Evolutionary conservation across 2,113 vertebrate species (phyloP), one percentile per base, ranked within the genome.

Genomic region (Nestor notabilis): DNA sequence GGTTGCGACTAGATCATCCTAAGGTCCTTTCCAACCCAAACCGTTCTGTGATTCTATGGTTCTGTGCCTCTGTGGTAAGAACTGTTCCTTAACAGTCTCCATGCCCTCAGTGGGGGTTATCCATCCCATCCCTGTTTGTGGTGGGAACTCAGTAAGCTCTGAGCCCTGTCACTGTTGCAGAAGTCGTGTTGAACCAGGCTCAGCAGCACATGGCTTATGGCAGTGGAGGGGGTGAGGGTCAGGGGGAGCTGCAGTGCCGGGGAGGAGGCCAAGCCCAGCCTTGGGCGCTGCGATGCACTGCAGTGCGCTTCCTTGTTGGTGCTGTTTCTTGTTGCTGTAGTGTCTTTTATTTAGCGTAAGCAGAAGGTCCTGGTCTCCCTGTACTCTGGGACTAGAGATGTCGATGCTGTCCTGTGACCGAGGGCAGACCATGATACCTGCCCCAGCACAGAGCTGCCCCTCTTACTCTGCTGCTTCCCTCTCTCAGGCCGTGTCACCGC

Each of bases 401-500:
- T 17, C 1, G 3, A 11, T 50, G 82, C 16, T 64, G 50, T n/a
- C 43, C 37, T 58, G 85, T 3, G 20, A 25, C 10, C 6, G 46
- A 58, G 66, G 19, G 31, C 83, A 78, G 56, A 27, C 29, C 18
- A 17, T 1, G 10, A 10, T 0, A 5, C 37, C 66, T 64, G 43
- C 29, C n/a, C 20, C 9, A 3, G 18, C 1, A 0, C 0, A 3
- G 70, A 31, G 31, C 11, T 55, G 55, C 16, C 29, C 37, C 4
- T 0, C 4, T 72, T 9, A 17, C 13, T 17, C 53, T 50, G 21
- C 58, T 35, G 28, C 52, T 65, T 56, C 10, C 79, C 27, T 55
- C 64, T n/a, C 64, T 35, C 97, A 99, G 99, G 99, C 28, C 98
- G 99, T 5, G 98, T 99, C 5, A 99, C 99, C 0, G 99, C 99